Conservation (phyloP, 1,140 invertebrate species). For the Calephelis nemesis region DNA sequence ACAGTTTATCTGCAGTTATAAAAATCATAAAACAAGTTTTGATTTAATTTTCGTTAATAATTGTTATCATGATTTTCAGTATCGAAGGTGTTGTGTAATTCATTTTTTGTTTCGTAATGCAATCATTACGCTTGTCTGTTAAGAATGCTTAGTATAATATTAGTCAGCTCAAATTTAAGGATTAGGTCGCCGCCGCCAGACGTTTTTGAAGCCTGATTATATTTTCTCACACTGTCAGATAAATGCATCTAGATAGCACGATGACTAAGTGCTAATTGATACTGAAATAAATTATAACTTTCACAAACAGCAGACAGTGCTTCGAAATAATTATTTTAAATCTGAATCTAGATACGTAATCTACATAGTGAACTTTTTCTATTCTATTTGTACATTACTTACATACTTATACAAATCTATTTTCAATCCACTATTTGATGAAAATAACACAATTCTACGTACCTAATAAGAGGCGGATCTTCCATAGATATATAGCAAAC, state of each 20-base stretch:
- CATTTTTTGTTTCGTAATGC: constrained; percentile 13
- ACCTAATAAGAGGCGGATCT: too few relatives aligned
- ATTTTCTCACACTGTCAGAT: constrained; percentile 54
- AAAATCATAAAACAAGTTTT: too few relatives aligned
- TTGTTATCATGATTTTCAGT: too few relatives aligned
- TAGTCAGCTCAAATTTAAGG: constrained; percentile 55
- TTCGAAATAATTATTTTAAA: not conserved
- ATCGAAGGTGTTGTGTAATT: constrained; percentile 13
- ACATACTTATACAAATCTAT: too few relatives aligned
- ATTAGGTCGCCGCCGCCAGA: constrained; percentile 43
- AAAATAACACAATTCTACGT: too few relatives aligned
- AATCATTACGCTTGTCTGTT: constrained; percentile 13
- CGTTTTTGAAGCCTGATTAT: constrained; percentile 36
- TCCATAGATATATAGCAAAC: too few relatives aligned
- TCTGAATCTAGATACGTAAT: too few relatives aligned
- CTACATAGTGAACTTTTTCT: too few relatives aligned
- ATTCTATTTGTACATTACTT: too few relatives aligned
- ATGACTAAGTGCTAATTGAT: constrained; percentile 35
- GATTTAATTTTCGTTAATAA: too few relatives aligned
- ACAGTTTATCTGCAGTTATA: too few relatives aligned
- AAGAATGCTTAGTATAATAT: constrained; percentile 10
- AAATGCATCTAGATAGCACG: constrained; percentile 51
- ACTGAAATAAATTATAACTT: constrained; percentile 19
- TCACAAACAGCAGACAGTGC: constrained; percentile 3
- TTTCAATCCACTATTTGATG: too few relatives aligned